These are phyloP conservation scores for Lypha dubia DNA, from an alignment of 2,888 invertebrate genomes.

Conservation along the genomic window DNA sequence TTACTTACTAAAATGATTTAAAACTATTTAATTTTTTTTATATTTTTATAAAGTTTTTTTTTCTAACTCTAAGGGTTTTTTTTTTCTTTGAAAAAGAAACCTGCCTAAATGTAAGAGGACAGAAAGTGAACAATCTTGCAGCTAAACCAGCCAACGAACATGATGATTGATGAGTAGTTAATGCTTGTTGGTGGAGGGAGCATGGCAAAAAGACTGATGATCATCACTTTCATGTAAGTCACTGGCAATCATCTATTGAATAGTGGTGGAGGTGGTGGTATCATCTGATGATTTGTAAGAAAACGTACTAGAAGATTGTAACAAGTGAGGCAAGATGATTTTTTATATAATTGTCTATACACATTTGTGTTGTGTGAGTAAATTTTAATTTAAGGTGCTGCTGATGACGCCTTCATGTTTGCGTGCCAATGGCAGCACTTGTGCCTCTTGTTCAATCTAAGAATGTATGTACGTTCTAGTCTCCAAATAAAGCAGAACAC, in stretches of 20 bases:
- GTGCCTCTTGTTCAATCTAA: conserved; percentile 29
- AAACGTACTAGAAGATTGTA: background rate
- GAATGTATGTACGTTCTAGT: conserved; percentile 22
- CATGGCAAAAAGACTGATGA: conserved; percentile 42
- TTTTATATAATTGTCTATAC: background rate
- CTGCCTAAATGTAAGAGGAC: conserved; percentile 59
- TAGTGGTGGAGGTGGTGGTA: background rate
- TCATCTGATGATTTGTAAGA: conserved; percentile 2
- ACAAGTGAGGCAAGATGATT: background rate
- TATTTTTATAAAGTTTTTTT: conserved; percentile 28
- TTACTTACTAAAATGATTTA: conserved; percentile 51
- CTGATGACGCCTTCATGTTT: conserved; percentile 64
- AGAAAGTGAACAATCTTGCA: conserved; percentile 10
- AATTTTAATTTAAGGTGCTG: conserved; percentile 61
- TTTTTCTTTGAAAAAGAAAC: conserved; percentile 65
- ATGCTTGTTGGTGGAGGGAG: conserved; percentile 36
- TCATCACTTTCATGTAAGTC: conserved; percentile 33
- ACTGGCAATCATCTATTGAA: conserved; percentile 10
- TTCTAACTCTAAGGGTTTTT: conserved; percentile 25
- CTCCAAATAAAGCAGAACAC: conserved; percentile 46
- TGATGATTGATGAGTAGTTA: conserved; percentile 54
- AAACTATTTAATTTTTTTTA: conserved; percentile 52
- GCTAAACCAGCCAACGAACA: conserved; percentile 7
- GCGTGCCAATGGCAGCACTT: conserved; percentile 64
- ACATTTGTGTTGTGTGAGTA: conserved; percentile 23